A percentile compares a stretch with the other conserved stretches of the same genome.
These are phyloP conservation scores for Rhynchophorus ferrugineus DNA, from an alignment of 1,140 invertebrate species.

Conservation along the genomic window DNA sequence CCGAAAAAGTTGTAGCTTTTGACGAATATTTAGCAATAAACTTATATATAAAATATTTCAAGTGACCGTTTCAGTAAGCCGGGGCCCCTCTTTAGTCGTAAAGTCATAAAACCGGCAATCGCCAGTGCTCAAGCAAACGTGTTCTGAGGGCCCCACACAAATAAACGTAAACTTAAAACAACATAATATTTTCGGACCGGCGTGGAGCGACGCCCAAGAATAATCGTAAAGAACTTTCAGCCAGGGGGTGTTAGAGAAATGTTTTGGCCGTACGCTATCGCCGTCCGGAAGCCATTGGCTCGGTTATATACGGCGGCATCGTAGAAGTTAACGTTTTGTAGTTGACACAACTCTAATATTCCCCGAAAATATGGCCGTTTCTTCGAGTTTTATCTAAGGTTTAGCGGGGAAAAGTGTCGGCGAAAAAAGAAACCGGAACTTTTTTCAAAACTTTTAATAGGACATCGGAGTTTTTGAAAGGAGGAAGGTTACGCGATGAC, in stretches of 20 bases:
- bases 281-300: neutral
- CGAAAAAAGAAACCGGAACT: too few relatives aligned
- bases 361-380: neutral
- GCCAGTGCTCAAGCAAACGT: neutral
- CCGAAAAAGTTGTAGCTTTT: too few relatives aligned
- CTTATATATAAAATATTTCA: too few relatives aligned
- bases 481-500: too few relatives aligned
- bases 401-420: too few relatives aligned
- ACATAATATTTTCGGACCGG: conserved; percentile 8
- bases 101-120: neutral
- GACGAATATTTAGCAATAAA: too few relatives aligned
- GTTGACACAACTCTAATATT: neutral
- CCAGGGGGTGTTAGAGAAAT: conserved; percentile 11
- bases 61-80: too few relatives aligned
- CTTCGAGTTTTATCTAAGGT: neutral
- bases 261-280: conserved; percentile 3
- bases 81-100: neutral
- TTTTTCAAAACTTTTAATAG: too few relatives aligned
- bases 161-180: conserved; percentile 12
- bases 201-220: conserved; percentile 5
- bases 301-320: neutral
- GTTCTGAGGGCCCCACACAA: neutral
- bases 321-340: neutral
- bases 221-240: conserved; percentile 13
- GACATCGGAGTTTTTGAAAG: too few relatives aligned